phyloP scores from a whole-genome alignment of 2,113 vertebrate genomes.

The Cyrtonyx montezumae region DNA sequence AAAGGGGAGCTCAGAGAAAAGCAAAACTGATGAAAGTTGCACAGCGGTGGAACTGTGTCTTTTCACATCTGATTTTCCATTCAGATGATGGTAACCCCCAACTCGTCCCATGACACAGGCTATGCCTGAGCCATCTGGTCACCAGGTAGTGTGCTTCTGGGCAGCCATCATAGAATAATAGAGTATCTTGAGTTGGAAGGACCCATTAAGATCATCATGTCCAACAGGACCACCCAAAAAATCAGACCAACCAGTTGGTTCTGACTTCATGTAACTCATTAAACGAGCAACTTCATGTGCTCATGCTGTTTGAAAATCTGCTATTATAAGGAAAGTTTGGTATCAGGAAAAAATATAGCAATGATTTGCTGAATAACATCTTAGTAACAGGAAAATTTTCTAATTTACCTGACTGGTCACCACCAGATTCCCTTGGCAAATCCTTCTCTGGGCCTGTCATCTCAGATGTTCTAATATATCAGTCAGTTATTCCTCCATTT shows the following conservation, averaged over 20 bases:
- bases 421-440: no score
- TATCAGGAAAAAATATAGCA: neutral
- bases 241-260: neutral
- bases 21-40: neutral
- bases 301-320: fast-evolving
- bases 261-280: neutral
- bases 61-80: neutral
- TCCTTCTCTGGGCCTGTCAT: no score
- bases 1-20: neutral
- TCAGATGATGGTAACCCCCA: fast-evolving
- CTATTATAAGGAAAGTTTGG: neutral
- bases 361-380: neutral
- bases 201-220: no score
- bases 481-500: neutral
- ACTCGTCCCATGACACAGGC: neutral
- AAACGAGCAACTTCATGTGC: neutral
- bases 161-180: neutral
- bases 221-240: no score
- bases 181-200: no score
- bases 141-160: fast-evolving
- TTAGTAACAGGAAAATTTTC: neutral
- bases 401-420: neutral
- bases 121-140: fast-evolving
- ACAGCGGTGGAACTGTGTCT: neutral
- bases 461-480: no score